phyloP scores from a whole-genome alignment of 2,113 vertebrate species.

The Philantomba maxwellii region DNA sequence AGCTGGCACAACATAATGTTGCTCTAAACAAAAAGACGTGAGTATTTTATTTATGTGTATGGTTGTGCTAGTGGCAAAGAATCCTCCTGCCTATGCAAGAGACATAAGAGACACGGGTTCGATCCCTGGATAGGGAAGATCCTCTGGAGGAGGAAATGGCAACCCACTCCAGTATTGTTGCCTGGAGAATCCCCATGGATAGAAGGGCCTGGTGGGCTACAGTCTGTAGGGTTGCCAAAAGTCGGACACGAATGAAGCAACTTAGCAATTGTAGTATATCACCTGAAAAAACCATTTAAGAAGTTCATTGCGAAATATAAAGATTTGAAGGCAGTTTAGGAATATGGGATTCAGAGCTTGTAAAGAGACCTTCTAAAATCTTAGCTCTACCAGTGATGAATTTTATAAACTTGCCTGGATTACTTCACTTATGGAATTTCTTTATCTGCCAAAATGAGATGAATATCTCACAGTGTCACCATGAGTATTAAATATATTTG shows the following conservation, averaged over 20 bases:
- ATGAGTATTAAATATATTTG: not conserved
- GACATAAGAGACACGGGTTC: not conserved
- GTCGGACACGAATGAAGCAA: accelerated
- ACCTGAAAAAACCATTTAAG: not conserved
- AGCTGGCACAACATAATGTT: not conserved
- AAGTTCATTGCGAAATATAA: not conserved
- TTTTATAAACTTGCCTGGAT: not conserved
- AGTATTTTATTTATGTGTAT: not conserved
- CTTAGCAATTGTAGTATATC: not conserved
- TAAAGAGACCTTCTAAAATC: conserved; percentile 1
- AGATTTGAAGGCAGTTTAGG: not conserved
- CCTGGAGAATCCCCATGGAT: not conserved
- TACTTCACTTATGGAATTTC: not conserved
- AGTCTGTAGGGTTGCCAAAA: not conserved
- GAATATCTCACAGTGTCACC: not conserved
- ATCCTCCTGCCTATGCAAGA: not conserved
- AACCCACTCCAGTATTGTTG: not conserved
- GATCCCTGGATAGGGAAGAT: not conserved
- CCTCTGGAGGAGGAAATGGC: not conserved
- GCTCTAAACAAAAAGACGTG: not conserved
- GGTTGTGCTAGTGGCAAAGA: not conserved
- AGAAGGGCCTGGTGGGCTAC: not conserved
- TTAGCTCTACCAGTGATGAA: not conserved
- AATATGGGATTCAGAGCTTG: not conserved
- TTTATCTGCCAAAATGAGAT: not conserved